Evolutionary conservation across 1,140 invertebrate species (phyloP).

Genomic region (Hetaerina americana): DNA sequence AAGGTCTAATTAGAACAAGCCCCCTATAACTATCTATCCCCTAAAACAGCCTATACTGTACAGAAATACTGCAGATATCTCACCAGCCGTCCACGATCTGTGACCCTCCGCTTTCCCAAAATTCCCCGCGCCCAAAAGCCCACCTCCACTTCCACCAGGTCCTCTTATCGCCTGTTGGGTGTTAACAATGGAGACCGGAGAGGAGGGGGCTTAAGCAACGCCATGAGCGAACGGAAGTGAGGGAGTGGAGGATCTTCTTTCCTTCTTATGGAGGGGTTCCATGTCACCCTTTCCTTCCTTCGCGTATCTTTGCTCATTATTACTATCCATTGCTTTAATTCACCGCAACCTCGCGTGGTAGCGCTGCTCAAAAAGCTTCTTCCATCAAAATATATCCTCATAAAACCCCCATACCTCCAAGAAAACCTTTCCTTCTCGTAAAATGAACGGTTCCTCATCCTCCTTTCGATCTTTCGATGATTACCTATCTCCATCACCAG

Average conservation of each 20-base stretch:
- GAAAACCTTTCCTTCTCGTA: neutral
- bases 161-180: neutral
- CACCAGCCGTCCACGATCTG: no score
- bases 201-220: neutral
- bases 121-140: neutral
- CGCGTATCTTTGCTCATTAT: neutral
- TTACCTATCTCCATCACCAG: no score
- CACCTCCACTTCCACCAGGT: neutral
- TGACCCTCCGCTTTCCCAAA: no score
- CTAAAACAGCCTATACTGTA: no score
- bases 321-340: neutral
- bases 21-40: no score
- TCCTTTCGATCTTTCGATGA: no score
- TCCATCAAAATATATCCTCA: no score
- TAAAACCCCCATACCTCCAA: no score
- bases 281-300: neutral
- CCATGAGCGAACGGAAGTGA: no score
- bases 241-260: neutral
- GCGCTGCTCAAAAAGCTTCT: neutral
- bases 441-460: neutral
- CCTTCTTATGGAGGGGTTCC: no score
- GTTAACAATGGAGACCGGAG: neutral
- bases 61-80: no score
- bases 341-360: neutral
- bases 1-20: no score